Evolutionary conservation across 2,113 vertebrate genomes (phyloP), one percentile per base, ranked within the genome.

Genomic region (Alexandromys fortis): DNA sequence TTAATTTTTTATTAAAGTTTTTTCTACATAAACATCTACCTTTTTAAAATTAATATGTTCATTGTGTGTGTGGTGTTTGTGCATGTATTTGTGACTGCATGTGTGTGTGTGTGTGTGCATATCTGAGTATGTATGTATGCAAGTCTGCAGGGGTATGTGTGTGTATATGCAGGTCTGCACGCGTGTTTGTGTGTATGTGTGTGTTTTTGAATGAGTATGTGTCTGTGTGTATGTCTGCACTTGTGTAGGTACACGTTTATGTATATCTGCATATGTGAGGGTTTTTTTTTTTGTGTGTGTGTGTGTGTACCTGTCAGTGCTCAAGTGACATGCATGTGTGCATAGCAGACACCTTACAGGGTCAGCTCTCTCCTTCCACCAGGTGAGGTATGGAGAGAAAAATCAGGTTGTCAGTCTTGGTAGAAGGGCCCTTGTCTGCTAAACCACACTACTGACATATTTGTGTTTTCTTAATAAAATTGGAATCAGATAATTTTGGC

Each of bases 381-480:
- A 21, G 38, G 19, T 67, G 17, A 19, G 7, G 1, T 47, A 4
- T 47, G 30, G 5, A 42, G 13, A 30, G 28, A 3, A 45, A 83
- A 83, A 63, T 3, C 26, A 30, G 28, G 45, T 86, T 9, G 2
- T 35, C 42, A 47, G 42, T 10, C 42, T 22, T 67, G 16, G 4
- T 45, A 33, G 4, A 16, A 86, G 42, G 63, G 7, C 16, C 5
- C 10, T 7, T 47, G 11, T 1, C 42, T 13, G 28, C 1, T 67
- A 22, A 67, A 28, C 17, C 17, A 67, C 7, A 30, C 47, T 22
- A 7, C 17, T 21, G 28, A 2, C 9, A 28, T 45, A 30, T 16
- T 16, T 81, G 47, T 67, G 35, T 38, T 47, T 96, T 58, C 17
- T 82, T 94, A 88, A 89, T 85, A 63, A 83, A 88, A 82, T 58